These are phyloP conservation scores for Drosophila nigritarsus DNA, from an alignment of 2,888 invertebrate genomes.

Conservation along the genomic window DNA sequence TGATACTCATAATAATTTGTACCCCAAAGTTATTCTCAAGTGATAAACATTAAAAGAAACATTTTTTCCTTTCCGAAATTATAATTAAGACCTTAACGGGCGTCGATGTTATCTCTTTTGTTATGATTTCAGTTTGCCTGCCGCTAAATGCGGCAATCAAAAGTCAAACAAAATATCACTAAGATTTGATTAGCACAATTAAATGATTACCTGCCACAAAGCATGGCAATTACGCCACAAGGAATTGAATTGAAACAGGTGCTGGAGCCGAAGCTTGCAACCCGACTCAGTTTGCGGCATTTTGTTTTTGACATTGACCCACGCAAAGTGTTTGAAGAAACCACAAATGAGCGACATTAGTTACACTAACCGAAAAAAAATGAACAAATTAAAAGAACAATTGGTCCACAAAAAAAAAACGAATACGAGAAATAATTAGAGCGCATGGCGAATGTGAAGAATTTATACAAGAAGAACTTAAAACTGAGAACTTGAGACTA, in stretches of 20 bases:
- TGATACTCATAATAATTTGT: background rate
- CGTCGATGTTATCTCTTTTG: conserved; percentile 26
- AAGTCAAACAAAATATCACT: conserved; percentile 52
- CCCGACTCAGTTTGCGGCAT: conserved; percentile 23
- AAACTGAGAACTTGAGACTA: conserved; percentile 7
- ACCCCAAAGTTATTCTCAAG: background rate
- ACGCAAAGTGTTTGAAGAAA: conserved; percentile 65
- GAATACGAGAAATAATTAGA: conserved; percentile 49
- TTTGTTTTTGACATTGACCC: conserved; percentile 63
- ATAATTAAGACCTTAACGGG: conserved; percentile 4
- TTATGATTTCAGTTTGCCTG: conserved; percentile 32
- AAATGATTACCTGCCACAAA: conserved; percentile 77
- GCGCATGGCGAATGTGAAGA: conserved; percentile 48
- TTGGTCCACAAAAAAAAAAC: conserved; percentile 35
- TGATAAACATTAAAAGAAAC: conserved; percentile 8
- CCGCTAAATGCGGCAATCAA: conserved; percentile 72
- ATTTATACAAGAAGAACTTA: conserved; percentile 14
- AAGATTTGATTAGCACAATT: conserved; percentile 78
- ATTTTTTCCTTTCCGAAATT: conserved; percentile 6
- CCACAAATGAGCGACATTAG: conserved; percentile 79
- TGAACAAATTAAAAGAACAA: conserved; percentile 76
- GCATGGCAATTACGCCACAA: conserved; percentile 65
- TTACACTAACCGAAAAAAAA: conserved; percentile 72
- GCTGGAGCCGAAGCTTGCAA: conserved; percentile 25
- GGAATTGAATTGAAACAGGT: conserved; percentile 28